Evolutionary conservation across 2,888 invertebrate species (phyloP).

Genomic region (Nemotelus pantherinus): DNA sequence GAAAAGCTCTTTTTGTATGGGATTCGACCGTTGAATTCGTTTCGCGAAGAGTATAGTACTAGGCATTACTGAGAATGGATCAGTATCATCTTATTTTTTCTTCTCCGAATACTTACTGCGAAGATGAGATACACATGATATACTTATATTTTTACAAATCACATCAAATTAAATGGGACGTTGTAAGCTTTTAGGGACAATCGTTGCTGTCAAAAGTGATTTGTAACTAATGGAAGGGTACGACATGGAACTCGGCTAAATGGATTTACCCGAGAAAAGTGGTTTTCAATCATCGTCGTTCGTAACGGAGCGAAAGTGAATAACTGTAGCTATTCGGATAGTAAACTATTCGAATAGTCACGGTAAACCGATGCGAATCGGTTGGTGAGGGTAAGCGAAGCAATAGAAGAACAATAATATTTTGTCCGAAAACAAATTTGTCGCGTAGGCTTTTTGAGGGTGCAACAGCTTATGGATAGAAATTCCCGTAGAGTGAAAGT

Average conservation of each 20-base stretch:
- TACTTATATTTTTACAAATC: slow-evolving; percentile 46
- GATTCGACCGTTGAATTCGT: too few relatives aligned
- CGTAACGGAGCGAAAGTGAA: too few relatives aligned
- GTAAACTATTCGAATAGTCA: too few relatives aligned
- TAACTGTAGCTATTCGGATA: neutral
- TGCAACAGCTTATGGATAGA: slow-evolving; percentile 24
- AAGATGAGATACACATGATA: slow-evolving; percentile 4
- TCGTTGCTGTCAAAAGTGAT: slow-evolving; percentile 46
- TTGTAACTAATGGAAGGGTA: slow-evolving; percentile 44
- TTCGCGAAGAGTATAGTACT: too few relatives aligned
- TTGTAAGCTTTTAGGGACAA: slow-evolving; percentile 48
- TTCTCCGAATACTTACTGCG: neutral
- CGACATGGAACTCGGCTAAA: slow-evolving; percentile 32
- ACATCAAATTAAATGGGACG: slow-evolving; percentile 46
- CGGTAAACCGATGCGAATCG: too few relatives aligned
- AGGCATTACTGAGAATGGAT: too few relatives aligned
- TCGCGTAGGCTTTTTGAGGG: neutral
- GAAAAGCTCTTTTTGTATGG: too few relatives aligned
- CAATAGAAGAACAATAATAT: slow-evolving; percentile 14
- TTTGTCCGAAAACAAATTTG: slow-evolving; percentile 29
- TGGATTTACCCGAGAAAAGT: slow-evolving; percentile 36
- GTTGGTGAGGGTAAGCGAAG: neutral
- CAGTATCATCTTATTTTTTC: neutral
- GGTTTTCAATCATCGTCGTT: slow-evolving; percentile 33
- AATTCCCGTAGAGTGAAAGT: neutral